Evolutionary conservation across 2,113 vertebrate species (phyloP), one percentile per base, ranked within the genome.

Genomic region (Jacana jacana): DNA sequence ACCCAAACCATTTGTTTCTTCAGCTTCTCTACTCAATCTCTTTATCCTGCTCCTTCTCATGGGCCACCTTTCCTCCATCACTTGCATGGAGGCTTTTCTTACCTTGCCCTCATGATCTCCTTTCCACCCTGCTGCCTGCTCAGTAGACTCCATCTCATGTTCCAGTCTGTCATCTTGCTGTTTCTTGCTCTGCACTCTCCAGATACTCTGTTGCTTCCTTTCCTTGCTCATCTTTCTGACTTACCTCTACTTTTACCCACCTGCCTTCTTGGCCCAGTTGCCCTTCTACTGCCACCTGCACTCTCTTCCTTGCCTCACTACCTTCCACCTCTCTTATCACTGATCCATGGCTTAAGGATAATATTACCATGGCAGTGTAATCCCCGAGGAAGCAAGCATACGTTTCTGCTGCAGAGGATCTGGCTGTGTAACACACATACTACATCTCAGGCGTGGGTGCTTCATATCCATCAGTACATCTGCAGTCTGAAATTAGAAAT

Each of bases 401-500:
- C 0, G 0, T 71, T 90, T 55, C 57, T 88, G 51, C 55, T 86
- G 90, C 90, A 75, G 79, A 90, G 69, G 33, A 71, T 94, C 80
- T 94, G 90, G 55, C 76, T 40, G n/a, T n/a, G 82, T 24, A 90
- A 83, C 88, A 79, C 76, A 84, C n/a, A 88, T 40, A 83, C 87
- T 75, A 71, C 60, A 81, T 91, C 88, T 91, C 61, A 76, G 69
- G 83, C 90, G 65, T 96, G 94, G 93, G 93, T 95, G 88, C 86
- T 92, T 93, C 80, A 23, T 90, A 91, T 83, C 93, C 80, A 94
- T 96, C 95, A 86, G 92, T 94, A 57, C 82, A 94, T 95, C 90
- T 96, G 95, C 91, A 86, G 85, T 52, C 96, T 97, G 93, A 96
- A 96, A 94, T 93, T 97, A 95, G 92, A 96, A 92, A 86, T 84